Conservation (phyloP, 2,888 invertebrate genomes). For the Tinea semifulvella region DNA sequence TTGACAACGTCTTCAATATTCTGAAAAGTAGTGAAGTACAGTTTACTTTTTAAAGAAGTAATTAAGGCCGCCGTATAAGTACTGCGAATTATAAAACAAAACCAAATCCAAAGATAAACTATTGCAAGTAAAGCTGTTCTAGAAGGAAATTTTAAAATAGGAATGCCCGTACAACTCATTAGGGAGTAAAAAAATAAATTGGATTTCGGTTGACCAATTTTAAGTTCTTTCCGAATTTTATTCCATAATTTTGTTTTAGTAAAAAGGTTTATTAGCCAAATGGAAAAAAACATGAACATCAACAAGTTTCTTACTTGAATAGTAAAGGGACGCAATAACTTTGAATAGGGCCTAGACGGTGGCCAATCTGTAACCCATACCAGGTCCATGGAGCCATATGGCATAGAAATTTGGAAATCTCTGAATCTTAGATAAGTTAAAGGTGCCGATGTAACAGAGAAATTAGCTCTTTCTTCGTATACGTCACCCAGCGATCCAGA, state of each 20-base stretch:
- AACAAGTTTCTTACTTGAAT: neutral
- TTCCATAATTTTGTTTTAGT: neutral
- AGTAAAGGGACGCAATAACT: neutral
- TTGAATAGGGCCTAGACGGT: neutral
- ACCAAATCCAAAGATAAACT: slow-evolving; percentile 6
- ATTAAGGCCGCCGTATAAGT: neutral
- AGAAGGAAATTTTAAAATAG: neutral
- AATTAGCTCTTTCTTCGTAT: slow-evolving; percentile 29
- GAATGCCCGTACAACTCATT: neutral
- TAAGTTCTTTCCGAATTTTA: neutral
- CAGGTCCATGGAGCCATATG: neutral
- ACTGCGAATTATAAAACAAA: neutral
- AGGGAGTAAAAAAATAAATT: neutral
- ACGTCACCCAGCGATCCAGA: slow-evolving; percentile 42
- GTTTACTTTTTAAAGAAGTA: neutral
- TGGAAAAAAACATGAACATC: neutral
- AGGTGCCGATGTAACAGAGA: slow-evolving; percentile 34
- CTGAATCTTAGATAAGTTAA: slow-evolving; percentile 30
- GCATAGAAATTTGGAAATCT: slow-evolving; percentile 40
- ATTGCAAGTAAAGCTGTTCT: slow-evolving; percentile 2
- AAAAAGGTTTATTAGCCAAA: neutral
- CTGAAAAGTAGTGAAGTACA: neutral
- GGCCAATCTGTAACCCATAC: slow-evolving; percentile 12
- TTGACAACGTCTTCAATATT: slow-evolving; percentile 1
- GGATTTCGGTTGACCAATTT: slow-evolving; percentile 1